A percentile compares a stretch with the other conserved stretches of the same genome.
Conservation (phyloP, 35 echinoderm and acorn worm species). For the Heliocidaris tuberculata region DNA sequence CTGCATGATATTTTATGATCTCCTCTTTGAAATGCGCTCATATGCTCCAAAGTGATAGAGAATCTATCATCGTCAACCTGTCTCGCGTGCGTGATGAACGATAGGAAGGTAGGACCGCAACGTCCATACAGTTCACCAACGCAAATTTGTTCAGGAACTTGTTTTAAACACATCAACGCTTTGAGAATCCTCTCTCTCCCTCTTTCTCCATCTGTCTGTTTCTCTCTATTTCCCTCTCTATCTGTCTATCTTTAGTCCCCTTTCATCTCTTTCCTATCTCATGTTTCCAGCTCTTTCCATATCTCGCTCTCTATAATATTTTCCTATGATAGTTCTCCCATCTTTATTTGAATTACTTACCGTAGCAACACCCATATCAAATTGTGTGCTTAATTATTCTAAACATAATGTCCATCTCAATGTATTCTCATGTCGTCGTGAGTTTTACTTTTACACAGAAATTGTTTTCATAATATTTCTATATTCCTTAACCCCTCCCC, state of each 20-base stretch:
- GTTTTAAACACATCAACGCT: neutral
- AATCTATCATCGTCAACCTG: neutral
- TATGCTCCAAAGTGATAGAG: neutral
- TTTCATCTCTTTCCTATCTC: no score
- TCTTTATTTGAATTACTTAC: neutral
- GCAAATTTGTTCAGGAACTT: conserved; percentile 15
- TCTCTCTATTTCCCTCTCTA: neutral
- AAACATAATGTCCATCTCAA: no score
- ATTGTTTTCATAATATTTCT: no score
- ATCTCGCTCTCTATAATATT: no score
- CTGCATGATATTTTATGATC: neutral
- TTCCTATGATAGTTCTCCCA: neutral
- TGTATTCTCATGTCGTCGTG: neutral
- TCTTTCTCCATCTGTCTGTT: neutral
- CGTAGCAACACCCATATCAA: neutral
- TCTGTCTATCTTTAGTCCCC: neutral
- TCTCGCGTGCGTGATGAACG: neutral
- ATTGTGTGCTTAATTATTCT: neutral
- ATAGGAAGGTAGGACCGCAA: conserved; percentile 21
- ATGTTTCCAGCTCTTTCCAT: no score
- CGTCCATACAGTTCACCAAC: conserved; percentile 20
- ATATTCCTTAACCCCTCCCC: no score
- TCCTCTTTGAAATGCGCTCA: neutral
- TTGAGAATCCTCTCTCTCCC: neutral
- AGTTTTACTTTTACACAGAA: no score